Conservation (phyloP, 2,113 vertebrate genomes). For the Theristicus caerulescens region DNA sequence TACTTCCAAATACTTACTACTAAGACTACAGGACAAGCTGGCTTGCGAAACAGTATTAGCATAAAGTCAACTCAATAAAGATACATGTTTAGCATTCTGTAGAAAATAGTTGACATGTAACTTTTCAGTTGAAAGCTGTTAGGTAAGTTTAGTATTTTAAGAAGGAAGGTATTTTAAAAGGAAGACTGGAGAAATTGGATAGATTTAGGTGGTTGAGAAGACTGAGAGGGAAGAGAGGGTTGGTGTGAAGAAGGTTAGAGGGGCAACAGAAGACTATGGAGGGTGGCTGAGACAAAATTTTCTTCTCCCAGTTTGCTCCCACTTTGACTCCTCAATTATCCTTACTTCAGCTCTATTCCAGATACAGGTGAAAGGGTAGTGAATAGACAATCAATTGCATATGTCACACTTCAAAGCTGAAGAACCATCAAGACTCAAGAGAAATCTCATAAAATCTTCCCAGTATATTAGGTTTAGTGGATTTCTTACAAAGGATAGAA, state of each 20-base stretch:
- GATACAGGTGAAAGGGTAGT: background rate
- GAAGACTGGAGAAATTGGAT: background rate
- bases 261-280: background rate
- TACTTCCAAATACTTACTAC: background rate
- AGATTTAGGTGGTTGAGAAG: background rate
- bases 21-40: background rate
- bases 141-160: background rate
- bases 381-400: background rate
- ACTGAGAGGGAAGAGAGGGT: background rate
- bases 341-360: background rate
- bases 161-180: background rate
- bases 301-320: background rate
- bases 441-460: constrained; percentile 10
- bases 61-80: background rate
- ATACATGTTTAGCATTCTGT: background rate
- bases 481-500: constrained; percentile 29
- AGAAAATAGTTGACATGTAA: background rate
- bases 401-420: background rate
- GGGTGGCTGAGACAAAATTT: background rate
- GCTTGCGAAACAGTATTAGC: background rate
- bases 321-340: background rate
- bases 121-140: background rate
- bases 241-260: background rate
- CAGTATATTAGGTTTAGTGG: background rate
- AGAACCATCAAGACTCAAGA: background rate